Base-by-base conservation (phyloP, 2,797 vertebrate genomes). In the Cyclopterus lumpus region DNA sequence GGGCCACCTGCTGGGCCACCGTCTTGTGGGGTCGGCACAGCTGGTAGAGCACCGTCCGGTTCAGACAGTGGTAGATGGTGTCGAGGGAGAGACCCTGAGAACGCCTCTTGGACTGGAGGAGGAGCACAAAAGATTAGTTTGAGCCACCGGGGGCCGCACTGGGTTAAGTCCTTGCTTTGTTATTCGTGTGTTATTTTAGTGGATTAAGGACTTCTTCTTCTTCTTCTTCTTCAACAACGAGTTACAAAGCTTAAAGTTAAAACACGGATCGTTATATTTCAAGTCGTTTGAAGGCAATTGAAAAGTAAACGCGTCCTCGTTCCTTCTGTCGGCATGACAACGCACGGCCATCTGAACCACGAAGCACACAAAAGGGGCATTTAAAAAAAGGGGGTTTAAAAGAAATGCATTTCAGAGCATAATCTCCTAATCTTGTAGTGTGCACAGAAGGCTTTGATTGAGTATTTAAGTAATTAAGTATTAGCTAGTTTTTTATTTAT, bases 11-110 rank as follows among this genome's bases (percentile, higher is more conserved):
- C 93, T 99, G 98, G 0, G 97, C 96, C 0, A 99, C 97, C 0
- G 97, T 99, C 94, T 99, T 99, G 92, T 99, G 98, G 0, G 98
- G 95, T 71, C 98, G 95, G 15, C 97, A 99, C 79, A 99, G 97
- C 92, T 99, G 98, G 88, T 99, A 99, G 26, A 99, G 94, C 83
- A 99, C 97, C 22, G 98, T 99, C 79, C 98, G 96, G 86, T 99
- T 99, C 91, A 99, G 93, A 89, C 98, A 98, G 93, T 99, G 98
- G 88, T 99, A 99, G 87, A 99, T 95, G 0, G 96, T 93, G 88
- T 99, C 98, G 80, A 99, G 94, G 0, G 97, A 98, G 38, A 99
- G 91, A 16, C 98, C 97, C 92, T 99, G 98, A 34, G 98, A 98
- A 71, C 97, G 95, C 75, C 98, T 92, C 93, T 99, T 99, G 2